These are phyloP conservation scores for Rhyacophila brunnea DNA, from an alignment of 1,140 invertebrate genomes.

Conservation along the genomic window DNA sequence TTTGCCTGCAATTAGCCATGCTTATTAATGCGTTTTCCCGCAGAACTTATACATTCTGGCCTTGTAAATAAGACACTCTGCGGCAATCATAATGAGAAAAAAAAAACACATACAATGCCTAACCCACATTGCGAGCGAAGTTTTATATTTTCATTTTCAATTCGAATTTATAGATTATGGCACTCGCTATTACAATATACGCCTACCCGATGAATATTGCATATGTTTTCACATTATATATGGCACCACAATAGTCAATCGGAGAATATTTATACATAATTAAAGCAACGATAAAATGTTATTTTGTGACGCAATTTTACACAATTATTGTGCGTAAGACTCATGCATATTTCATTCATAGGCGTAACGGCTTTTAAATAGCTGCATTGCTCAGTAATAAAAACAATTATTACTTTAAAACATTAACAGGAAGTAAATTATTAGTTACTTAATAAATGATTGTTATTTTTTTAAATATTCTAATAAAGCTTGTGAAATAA, in stretches of 20 bases:
- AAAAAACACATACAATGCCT: conserved; percentile 10
- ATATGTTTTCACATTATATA: background rate
- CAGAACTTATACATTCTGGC: conserved; percentile 9
- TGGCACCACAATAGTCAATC: background rate
- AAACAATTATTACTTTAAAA: too few relatives aligned
- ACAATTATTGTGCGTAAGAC: too few relatives aligned
- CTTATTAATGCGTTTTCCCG: conserved; percentile 18
- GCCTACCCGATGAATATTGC: background rate
- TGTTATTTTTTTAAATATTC: too few relatives aligned
- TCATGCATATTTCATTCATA: too few relatives aligned
- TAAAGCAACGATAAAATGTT: background rate
- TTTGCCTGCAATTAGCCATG: conserved; percentile 21
- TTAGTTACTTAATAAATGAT: too few relatives aligned
- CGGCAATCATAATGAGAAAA: conserved; percentile 10
- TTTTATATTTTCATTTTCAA: conserved; percentile 11
- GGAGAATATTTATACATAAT: background rate
- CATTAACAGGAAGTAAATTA: too few relatives aligned
- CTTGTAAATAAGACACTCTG: conserved; percentile 7
- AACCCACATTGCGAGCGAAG: conserved; percentile 7
- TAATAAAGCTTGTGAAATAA: too few relatives aligned
- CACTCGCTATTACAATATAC: background rate
- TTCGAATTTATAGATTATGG: background rate
- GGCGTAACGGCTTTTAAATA: too few relatives aligned
- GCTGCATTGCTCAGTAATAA: too few relatives aligned
- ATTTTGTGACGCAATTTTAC: too few relatives aligned